Base-by-base conservation (phyloP, 2,113 vertebrate species). In the Phodopus roborovskii region DNA sequence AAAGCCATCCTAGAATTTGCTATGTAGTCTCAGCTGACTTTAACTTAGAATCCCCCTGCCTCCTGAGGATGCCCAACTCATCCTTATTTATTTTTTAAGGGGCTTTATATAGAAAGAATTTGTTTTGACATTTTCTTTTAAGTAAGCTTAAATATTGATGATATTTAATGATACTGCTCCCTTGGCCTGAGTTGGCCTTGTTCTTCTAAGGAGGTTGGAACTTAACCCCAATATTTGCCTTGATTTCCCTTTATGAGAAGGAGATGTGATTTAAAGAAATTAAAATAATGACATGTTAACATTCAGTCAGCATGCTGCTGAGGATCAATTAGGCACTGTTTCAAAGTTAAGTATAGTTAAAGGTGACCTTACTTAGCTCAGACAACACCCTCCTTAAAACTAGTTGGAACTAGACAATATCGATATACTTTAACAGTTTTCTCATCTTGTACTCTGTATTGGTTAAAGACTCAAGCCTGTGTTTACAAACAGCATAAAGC, bases 171-270 rank as follows among this genome's bases (percentile, higher is more conserved):
- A 26, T 73, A 70, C 3, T 58, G 15, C 53, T 64, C 39, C 78
- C 13, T 53, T n/a, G 17, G 64, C 42, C 42, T 56, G 39, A 86
- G 30, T 87, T 26, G 48, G 28, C 45, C 73, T 91, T 95, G 42
- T 28, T 53, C 68, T 83, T 88, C 26, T 96, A 36, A 79, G 64
- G 68, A 87, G 64, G 60, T 93, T 15, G 10, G 30, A 77, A 75
- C 12, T 50, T 91, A 78, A 60, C 42, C 60, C 75, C 84, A 17
- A 70, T 13, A 45, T 5, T 77, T 92, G 9, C 83, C 77, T 93
- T 73, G 20, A 39, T 96, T 91, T 88, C 82, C 24, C 89, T 84
- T 96, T 95, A 58, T 89, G 93, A 84, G 42, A 95, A 73, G 30
- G 87, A 86, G 82, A 26, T 75, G 3, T 75, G 77, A 77, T 82